Percentiles rank a stretch among this genome's conserved stretches.
phyloP scores from a whole-genome alignment of 1,140 invertebrate species.

The Pseudomyrmex cubaensis region DNA sequence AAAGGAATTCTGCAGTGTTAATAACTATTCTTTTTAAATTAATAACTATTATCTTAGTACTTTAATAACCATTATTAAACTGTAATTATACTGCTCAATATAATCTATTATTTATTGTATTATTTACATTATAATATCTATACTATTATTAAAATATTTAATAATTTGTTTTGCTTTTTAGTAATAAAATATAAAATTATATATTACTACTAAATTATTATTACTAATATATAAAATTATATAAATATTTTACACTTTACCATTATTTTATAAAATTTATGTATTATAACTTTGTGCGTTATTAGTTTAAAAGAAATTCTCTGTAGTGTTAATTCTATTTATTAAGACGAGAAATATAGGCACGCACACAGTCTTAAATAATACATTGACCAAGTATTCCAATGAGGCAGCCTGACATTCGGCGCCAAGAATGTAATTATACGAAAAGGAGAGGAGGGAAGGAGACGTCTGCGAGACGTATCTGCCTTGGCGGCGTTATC shows the following conservation, averaged over 20 bases:
- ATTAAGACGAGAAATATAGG: not conserved
- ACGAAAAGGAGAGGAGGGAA: conserved; percentile 26
- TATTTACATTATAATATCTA: no score
- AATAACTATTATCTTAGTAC: no score
- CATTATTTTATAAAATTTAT: not conserved
- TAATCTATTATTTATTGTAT: no score
- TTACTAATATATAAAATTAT: not conserved
- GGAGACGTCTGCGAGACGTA: conserved; percentile 50
- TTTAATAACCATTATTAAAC: no score
- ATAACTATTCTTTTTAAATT: not conserved
- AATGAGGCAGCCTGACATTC: conserved; percentile 34
- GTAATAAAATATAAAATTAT: no score
- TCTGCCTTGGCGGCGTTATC: conserved; percentile 42
- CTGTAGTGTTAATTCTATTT: not conserved
- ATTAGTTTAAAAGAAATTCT: not conserved
- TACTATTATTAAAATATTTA: no score
- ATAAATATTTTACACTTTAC: not conserved
- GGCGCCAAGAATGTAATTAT: conserved; percentile 46
- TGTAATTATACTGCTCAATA: no score
- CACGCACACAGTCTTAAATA: not conserved
- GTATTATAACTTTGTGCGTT: not conserved
- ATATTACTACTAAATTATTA: no score
- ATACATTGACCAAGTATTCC: conserved; percentile 12
- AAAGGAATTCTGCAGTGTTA: not conserved
- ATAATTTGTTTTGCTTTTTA: no score